phyloP scores from a whole-genome alignment of 2,113 vertebrate genomes.

The Brienomyrus brachyistius region DNA sequence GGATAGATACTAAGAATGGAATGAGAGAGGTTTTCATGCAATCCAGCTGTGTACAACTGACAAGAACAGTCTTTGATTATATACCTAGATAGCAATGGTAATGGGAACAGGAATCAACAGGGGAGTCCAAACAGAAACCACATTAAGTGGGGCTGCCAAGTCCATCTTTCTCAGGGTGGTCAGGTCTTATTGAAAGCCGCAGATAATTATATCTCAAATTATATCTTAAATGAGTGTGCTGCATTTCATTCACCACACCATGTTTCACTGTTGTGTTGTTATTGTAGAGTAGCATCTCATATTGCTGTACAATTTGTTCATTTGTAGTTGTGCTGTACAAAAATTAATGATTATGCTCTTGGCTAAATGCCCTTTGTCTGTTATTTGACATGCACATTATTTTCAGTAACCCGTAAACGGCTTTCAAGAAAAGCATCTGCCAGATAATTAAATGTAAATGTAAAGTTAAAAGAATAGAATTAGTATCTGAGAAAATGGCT shows the following conservation, averaged over 20 bases:
- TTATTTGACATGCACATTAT: not conserved
- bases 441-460: not conserved
- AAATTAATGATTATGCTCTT: not conserved
- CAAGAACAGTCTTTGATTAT: not conserved
- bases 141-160: not conserved
- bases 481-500: not conserved
- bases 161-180: not conserved
- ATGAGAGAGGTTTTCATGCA: not conserved
- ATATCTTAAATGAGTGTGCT: not conserved
- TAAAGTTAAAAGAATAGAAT: not conserved
- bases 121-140: not conserved
- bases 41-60: not conserved
- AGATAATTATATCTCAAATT: not conserved
- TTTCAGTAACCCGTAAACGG: not conserved
- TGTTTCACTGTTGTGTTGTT: not conserved
- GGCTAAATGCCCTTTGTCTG: not conserved
- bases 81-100: not conserved
- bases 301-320: not conserved
- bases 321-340: not conserved
- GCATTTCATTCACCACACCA: not conserved
- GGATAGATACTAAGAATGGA: not conserved
- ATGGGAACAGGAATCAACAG: not conserved
- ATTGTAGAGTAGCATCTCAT: not conserved
- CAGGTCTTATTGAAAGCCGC: not conserved
- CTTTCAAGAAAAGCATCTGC: not conserved